Conservation (phyloP, 2,113 vertebrate genomes). For the Daubentonia madagascariensis region DNA sequence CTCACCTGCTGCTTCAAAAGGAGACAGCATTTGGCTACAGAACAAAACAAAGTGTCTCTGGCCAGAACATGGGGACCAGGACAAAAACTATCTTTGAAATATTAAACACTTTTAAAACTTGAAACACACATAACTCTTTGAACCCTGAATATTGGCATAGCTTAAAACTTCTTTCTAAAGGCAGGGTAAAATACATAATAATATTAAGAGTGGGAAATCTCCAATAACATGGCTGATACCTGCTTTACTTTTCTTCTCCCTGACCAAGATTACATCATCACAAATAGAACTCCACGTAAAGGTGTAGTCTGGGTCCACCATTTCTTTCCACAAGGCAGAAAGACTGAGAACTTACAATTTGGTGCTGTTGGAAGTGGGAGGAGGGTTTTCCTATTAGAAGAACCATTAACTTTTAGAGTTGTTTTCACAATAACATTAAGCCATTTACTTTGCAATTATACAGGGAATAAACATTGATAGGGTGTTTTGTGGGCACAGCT, state of each 20-base stretch:
- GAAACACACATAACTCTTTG: background rate
- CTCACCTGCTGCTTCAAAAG: background rate
- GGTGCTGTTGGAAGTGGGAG: background rate
- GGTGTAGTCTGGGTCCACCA: rapidly evolving
- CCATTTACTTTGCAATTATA: slow-evolving; percentile 55
- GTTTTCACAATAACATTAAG: slow-evolving; percentile 49
- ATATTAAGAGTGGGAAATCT: background rate
- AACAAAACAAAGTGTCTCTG: background rate
- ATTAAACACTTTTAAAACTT: background rate
- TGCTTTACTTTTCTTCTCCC: background rate
- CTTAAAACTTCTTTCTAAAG: background rate
- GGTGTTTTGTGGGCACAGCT: background rate
- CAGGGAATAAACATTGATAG: background rate
- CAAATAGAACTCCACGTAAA: background rate
- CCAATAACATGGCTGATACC: background rate
- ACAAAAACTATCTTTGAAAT: background rate
- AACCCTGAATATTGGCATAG: background rate
- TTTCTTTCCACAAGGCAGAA: background rate
- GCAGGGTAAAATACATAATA: background rate
- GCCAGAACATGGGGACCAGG: background rate
- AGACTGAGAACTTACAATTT: background rate
- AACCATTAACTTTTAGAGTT: slow-evolving; percentile 58
- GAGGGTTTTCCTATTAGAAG: background rate
- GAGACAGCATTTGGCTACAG: background rate
- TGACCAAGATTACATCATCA: background rate